A percentile compares a stretch with the other conserved stretches of the same genome.
phyloP scores from a whole-genome alignment of 2,888 invertebrate species.

The Dorcus hopei region DNA sequence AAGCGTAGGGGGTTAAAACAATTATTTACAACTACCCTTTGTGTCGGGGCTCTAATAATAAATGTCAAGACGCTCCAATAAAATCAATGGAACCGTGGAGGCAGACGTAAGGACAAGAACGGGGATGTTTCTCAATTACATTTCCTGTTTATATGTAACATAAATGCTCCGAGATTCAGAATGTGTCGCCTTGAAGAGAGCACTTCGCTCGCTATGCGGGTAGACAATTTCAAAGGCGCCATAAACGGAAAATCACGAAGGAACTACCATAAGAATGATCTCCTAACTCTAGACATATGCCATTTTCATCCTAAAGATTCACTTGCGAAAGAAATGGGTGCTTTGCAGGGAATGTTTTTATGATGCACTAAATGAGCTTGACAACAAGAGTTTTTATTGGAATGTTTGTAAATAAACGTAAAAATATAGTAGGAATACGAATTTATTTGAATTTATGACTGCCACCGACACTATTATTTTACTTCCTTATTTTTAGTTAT shows the following conservation, averaged over 20 bases:
- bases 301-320: conserved; percentile 28
- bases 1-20: conserved; percentile 1
- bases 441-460: background rate
- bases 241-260: conserved; percentile 32
- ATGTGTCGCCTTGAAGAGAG: conserved; percentile 28
- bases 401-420: conserved; percentile 33
- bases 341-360: conserved; percentile 26
- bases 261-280: conserved; percentile 25
- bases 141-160: conserved; percentile 33
- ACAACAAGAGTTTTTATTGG: conserved; percentile 31
- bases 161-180: conserved; percentile 25
- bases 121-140: conserved; percentile 32
- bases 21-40: conserved; percentile 20
- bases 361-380: conserved; percentile 23
- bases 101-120: conserved; percentile 16
- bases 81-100: conserved; percentile 16
- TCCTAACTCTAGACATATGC: conserved; percentile 31
- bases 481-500: background rate
- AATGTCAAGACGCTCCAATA: conserved; percentile 24
- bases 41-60: conserved; percentile 20
- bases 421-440: conserved; percentile 17
- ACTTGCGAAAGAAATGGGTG: conserved; percentile 21
- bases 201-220: conserved; percentile 25
- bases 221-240: conserved; percentile 30
- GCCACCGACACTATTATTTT: background rate